phyloP scores from a whole-genome alignment of 2,888 invertebrate species.

The Myathropa florea region DNA sequence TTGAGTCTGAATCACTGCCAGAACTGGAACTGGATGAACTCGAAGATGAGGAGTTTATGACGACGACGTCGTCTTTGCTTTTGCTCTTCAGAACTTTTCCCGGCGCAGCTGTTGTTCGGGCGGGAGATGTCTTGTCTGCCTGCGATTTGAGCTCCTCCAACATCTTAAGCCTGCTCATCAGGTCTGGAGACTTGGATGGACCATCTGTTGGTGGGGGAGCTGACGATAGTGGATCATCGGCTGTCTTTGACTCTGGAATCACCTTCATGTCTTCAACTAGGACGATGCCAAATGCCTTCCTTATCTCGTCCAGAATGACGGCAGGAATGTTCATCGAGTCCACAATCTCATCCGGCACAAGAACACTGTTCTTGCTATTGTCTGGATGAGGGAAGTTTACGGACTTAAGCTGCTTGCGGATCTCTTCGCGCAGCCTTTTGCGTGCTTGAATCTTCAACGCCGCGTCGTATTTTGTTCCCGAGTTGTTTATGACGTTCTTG shows the following conservation, averaged over 20 bases:
- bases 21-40: slow-evolving; percentile 72
- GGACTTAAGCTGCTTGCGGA: slow-evolving; percentile 77
- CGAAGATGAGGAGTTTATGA: slow-evolving; percentile 71
- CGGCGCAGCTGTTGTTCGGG: neutral
- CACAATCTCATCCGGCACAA: slow-evolving; percentile 78
- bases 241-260: neutral
- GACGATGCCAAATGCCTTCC: slow-evolving; percentile 77
- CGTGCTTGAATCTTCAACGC: slow-evolving; percentile 77
- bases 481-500: slow-evolving; percentile 79
- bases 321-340: slow-evolving; percentile 78
- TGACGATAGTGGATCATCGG: neutral
- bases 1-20: slow-evolving; percentile 63
- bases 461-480: slow-evolving; percentile 78
- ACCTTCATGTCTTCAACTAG: slow-evolving; percentile 67
- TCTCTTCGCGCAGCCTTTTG: slow-evolving; percentile 76
- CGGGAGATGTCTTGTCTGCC: slow-evolving; percentile 30
- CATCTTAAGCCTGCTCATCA: slow-evolving; percentile 72
- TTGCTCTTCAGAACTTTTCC: slow-evolving; percentile 24
- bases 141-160: slow-evolving; percentile 72
- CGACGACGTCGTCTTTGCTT: slow-evolving; percentile 59
- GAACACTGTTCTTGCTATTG: slow-evolving; percentile 70
- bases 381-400: slow-evolving; percentile 75
- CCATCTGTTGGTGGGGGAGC: neutral
- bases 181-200: slow-evolving; percentile 61
- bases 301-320: slow-evolving; percentile 77